A percentile compares a stretch with the other conserved stretches of the same genome.
phyloP scores from a whole-genome alignment of 2,888 invertebrate genomes.

The Augiades crinisus region DNA sequence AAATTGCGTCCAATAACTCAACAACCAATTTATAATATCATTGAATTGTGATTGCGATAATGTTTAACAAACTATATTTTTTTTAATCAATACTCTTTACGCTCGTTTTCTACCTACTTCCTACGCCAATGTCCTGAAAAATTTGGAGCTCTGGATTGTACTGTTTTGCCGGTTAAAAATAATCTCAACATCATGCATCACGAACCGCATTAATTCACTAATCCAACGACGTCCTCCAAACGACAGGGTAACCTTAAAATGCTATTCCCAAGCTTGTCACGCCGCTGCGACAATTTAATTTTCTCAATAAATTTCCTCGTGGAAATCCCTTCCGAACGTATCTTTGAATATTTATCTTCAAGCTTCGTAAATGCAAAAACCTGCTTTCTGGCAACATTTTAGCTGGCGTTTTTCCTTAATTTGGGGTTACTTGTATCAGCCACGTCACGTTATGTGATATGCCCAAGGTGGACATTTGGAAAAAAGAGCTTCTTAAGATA shows the following conservation, averaged over 20 bases:
- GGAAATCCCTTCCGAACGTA: constrained; percentile 12
- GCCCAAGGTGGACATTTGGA: no score
- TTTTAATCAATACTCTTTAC: no score
- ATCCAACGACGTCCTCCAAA: constrained; percentile 7
- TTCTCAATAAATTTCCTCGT: constrained; percentile 37
- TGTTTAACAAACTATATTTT: no score
- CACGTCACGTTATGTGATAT: no score
- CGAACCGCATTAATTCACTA: constrained; percentile 26
- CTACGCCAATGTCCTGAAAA: no score
- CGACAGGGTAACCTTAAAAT: constrained; percentile 21
- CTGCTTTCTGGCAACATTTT: background rate
- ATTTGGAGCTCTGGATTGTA: background rate
- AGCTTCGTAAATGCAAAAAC: background rate
- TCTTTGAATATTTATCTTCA: background rate
- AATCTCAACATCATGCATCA: constrained; percentile 1
- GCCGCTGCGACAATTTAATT: constrained; percentile 42
- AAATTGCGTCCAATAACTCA: no score
- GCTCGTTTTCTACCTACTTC: no score
- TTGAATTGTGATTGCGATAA: no score
- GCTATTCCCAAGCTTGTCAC: constrained; percentile 24
- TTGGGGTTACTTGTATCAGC: background rate
- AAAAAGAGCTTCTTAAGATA: no score
- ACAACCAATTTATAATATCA: no score
- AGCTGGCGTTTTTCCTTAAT: background rate
- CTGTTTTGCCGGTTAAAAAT: background rate